These are phyloP conservation scores for Neuroterus valhalla DNA, from an alignment of 1,140 invertebrate genomes.

Conservation along the genomic window DNA sequence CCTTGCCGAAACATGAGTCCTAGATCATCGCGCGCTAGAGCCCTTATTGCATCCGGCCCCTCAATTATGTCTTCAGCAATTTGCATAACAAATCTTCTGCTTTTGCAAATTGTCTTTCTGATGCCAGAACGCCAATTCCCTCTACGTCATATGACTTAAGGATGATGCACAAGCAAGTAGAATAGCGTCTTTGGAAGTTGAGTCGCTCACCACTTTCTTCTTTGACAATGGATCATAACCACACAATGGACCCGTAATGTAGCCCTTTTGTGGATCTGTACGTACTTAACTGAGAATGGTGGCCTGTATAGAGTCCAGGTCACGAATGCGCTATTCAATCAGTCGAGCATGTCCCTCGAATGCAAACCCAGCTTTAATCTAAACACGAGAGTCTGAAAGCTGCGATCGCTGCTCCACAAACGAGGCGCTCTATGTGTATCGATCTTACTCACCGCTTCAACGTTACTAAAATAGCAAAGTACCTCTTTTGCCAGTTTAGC, in stretches of 20 bases:
- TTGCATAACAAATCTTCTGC: no score
- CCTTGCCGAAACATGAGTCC: no score
- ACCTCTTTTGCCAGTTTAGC: constrained; percentile 17
- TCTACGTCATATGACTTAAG: no score
- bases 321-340: constrained; percentile 28
- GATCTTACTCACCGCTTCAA: constrained; percentile 16
- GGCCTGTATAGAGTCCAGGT: background rate
- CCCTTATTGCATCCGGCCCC: no score
- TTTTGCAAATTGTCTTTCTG: no score
- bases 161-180: no score
- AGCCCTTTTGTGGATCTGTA: background rate
- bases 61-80: no score
- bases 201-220: background rate
- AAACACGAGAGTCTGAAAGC: constrained; percentile 27
- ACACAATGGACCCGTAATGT: background rate
- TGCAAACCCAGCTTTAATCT: constrained; percentile 27
- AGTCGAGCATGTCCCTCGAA: constrained; percentile 9
- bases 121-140: no score
- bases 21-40: no score
- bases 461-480: constrained; percentile 29
- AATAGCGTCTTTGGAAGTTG: no score
- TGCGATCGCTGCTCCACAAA: constrained; percentile 8
- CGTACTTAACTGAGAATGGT: background rate
- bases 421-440: constrained; percentile 17
- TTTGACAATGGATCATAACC: constrained; percentile 7